Evolutionary conservation across 1,140 invertebrate genomes (phyloP).

Genomic region (Amphibalanus amphitrite): DNA sequence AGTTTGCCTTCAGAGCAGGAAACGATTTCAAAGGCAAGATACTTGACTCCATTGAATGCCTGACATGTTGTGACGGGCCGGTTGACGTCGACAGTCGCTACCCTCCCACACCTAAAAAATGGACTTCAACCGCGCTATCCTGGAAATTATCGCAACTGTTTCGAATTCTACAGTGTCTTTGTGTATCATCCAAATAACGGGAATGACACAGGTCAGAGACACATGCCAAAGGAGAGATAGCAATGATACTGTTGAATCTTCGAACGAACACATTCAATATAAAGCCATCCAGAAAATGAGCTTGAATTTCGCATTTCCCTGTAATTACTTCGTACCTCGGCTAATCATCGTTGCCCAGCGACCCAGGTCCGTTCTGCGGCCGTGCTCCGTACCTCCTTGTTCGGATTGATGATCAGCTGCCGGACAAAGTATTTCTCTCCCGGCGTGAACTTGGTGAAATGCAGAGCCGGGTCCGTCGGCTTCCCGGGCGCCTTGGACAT

Average conservation of each 20-base stretch:
- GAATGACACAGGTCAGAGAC: too few relatives aligned
- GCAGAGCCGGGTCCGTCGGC: conserved; percentile 15
- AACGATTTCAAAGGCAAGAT: too few relatives aligned
- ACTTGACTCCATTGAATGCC: too few relatives aligned
- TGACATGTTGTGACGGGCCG: too few relatives aligned
- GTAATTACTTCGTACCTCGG: background rate
- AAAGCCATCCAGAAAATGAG: too few relatives aligned
- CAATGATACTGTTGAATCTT: background rate
- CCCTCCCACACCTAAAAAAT: too few relatives aligned
- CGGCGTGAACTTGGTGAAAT: conserved; percentile 33
- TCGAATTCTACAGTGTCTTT: too few relatives aligned
- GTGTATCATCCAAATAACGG: too few relatives aligned
- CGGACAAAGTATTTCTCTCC: conserved; percentile 40
- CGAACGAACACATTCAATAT: background rate
- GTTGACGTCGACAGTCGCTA: too few relatives aligned
- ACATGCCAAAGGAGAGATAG: background rate
- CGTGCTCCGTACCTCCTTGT: conserved; percentile 37
- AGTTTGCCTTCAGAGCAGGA: too few relatives aligned
- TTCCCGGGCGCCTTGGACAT: background rate
- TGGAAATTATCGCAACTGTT: too few relatives aligned
- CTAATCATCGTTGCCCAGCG: conserved; percentile 12
- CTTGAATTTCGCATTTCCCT: background rate
- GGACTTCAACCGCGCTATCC: too few relatives aligned
- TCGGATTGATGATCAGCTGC: conserved; percentile 37
- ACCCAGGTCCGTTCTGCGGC: conserved; percentile 28